Evolutionary conservation across 2,113 vertebrate species (phyloP).

Genomic region (Erythrolamprus reginae): DNA sequence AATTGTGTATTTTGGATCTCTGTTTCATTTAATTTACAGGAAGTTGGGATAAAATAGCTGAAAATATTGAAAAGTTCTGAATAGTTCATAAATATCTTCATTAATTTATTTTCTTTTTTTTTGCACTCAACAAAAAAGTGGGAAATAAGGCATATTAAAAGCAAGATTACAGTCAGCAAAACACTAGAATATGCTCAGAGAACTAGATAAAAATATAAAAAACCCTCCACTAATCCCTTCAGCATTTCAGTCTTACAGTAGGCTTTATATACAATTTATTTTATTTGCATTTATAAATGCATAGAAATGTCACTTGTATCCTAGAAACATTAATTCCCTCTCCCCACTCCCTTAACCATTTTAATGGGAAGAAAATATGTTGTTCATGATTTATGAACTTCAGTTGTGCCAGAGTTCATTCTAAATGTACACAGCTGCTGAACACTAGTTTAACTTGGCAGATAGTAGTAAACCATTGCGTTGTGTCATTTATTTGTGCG

Average conservation of each 20-base stretch:
- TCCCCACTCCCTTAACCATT: constrained; percentile 57
- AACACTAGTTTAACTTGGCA: constrained; percentile 76
- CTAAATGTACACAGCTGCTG: constrained; percentile 78
- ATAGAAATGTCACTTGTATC: constrained; percentile 61
- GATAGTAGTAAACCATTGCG: constrained; percentile 70
- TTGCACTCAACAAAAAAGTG: neutral
- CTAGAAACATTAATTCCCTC: constrained; percentile 68
- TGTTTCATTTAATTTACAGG: neutral
- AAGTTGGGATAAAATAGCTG: neutral
- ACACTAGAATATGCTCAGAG: constrained; percentile 22
- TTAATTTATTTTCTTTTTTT: neutral
- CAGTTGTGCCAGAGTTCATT: constrained; percentile 71
- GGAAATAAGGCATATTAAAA: constrained; percentile 15
- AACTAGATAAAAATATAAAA: constrained; percentile 8
- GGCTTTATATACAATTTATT: constrained; percentile 46
- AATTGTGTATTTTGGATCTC: neutral
- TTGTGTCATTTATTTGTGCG: constrained; percentile 80
- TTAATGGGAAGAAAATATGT: constrained; percentile 75
- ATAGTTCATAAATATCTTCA: neutral
- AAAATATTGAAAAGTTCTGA: neutral
- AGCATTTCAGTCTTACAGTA: constrained; percentile 14
- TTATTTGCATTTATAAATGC: constrained; percentile 52
- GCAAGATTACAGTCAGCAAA: constrained; percentile 15
- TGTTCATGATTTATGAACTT: constrained; percentile 73
- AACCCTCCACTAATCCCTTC: neutral